Evolutionary conservation across 2,888 invertebrate genomes (phyloP).

Genomic region (Drosophila hamatofila): DNA sequence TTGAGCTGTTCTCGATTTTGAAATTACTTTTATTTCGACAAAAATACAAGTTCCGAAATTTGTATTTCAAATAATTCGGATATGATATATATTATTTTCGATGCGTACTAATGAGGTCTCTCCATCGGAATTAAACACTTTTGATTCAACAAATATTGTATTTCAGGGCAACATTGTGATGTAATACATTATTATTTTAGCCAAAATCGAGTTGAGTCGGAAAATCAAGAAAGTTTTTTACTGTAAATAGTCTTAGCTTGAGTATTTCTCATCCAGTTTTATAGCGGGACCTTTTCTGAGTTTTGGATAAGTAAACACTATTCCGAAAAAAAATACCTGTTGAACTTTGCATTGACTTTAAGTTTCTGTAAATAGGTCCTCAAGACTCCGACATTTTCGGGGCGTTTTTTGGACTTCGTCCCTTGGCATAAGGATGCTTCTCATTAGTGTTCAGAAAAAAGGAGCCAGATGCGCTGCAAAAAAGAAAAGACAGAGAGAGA

Average conservation of each 20-base stretch:
- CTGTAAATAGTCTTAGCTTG: neutral
- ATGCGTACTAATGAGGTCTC: neutral
- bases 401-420: conserved; percentile 48
- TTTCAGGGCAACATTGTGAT: no score
- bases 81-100: no score
- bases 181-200: no score
- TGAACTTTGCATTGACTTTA: no score
- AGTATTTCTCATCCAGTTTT: neutral
- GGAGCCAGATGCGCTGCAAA: conserved; percentile 85
- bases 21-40: neutral
- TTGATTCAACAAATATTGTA: no score
- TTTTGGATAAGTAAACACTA: no score
- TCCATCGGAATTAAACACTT: neutral
- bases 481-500: no score
- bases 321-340: no score
- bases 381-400: conserved; percentile 51
- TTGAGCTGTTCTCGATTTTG: conserved; percentile 1
- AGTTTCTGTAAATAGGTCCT: neutral
- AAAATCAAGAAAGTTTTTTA: neutral
- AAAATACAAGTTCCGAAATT: no score
- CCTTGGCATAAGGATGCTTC: conserved; percentile 71
- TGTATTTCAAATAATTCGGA: no score
- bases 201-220: no score
- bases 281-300: no score
- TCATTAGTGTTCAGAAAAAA: conserved; percentile 85